Evolutionary conservation across 92 coral and sea anemone genomes (phyloP).

Genomic region (Montipora capitata): DNA sequence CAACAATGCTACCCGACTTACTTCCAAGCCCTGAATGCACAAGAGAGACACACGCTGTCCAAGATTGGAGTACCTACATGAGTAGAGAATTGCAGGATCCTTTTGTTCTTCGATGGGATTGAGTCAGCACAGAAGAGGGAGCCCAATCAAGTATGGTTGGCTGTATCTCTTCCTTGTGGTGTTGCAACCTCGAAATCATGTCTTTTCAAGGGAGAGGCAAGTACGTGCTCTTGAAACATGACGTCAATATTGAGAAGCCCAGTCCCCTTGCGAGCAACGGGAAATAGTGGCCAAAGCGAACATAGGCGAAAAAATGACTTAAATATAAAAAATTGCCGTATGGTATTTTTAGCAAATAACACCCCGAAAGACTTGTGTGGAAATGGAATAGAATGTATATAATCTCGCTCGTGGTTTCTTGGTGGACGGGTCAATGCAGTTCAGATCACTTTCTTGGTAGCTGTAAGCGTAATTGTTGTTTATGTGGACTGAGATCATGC

Average conservation of each 20-base stretch:
- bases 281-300: background rate
- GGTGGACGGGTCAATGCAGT: too few species aligned
- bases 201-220: too few species aligned
- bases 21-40: constrained; percentile 91
- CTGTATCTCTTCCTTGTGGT: too few species aligned
- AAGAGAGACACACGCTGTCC: constrained; percentile 92
- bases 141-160: too few species aligned
- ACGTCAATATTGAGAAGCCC: background rate
- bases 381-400: background rate
- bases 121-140: background rate
- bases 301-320: too few species aligned
- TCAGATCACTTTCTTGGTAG: too few species aligned
- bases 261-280: background rate
- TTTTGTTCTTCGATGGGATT: background rate
- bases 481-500: too few species aligned
- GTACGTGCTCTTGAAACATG: background rate
- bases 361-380: background rate
- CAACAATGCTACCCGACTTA: constrained; percentile 92
- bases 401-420: background rate
- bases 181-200: too few species aligned
- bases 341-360: background rate
- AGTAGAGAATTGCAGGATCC: background rate
- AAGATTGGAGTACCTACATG: constrained; percentile 85
- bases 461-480: too few species aligned
- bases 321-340: too few species aligned